phyloP scores from a whole-genome alignment of 2,113 vertebrate genomes.

The Dipodomys spectabilis region DNA sequence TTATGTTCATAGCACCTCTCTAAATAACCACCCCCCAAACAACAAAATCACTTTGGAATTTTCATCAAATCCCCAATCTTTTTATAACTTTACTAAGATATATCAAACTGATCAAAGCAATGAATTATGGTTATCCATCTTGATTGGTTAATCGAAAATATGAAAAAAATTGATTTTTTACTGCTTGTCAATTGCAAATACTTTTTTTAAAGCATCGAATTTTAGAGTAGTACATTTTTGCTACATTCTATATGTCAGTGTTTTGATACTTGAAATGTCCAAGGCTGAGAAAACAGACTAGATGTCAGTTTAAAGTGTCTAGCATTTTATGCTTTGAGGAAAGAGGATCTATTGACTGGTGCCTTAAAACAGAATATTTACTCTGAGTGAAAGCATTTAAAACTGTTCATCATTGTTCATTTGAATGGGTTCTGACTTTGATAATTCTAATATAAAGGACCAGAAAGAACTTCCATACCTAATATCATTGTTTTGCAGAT shows the following conservation, averaged over 20 bases:
- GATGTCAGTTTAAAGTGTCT: conserved; percentile 57
- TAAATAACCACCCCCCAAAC: conserved; percentile 41
- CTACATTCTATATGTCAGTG: conserved; percentile 12
- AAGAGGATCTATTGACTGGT: conserved; percentile 2
- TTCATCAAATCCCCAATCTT: not conserved
- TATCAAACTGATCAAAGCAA: not conserved
- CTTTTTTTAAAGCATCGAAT: conserved; percentile 64
- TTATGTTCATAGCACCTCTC: not conserved
- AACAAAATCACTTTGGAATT: conserved; percentile 20
- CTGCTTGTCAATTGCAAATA: conserved; percentile 26
- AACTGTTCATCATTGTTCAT: not conserved
- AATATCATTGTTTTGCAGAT: not conserved
- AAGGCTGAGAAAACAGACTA: conserved; percentile 45
- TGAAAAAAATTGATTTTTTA: not conserved
- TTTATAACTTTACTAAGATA: not conserved
- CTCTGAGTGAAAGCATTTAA: conserved; percentile 48
- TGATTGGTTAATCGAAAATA: not conserved
- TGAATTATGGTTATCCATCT: not conserved
- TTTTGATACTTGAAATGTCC: not conserved
- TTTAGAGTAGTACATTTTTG: conserved; percentile 44
- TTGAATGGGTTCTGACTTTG: not conserved
- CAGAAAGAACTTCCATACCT: not conserved
- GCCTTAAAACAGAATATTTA: conserved; percentile 29
- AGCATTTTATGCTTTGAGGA: conserved; percentile 54
- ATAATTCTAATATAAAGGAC: not conserved